phyloP scores from a whole-genome alignment of 2,888 invertebrate genomes.

The Sussaba pulchella region DNA sequence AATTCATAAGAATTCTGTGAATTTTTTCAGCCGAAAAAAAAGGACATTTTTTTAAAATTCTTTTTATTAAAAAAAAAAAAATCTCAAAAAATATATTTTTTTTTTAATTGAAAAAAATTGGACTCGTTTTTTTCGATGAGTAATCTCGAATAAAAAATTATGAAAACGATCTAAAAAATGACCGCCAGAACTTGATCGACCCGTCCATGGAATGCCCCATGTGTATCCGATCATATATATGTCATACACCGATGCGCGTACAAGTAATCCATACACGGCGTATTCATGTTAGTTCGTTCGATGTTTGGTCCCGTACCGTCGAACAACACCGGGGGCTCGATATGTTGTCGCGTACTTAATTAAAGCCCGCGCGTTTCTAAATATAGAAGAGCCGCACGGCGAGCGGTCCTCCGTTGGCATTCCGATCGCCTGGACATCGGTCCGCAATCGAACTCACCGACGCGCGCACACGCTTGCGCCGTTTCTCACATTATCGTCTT shows the following conservation, averaged over 20 bases:
- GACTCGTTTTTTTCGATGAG: too few species aligned
- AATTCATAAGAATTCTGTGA: too few species aligned
- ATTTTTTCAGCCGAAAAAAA: too few species aligned
- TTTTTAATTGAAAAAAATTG: too few species aligned
- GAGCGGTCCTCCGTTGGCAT: conserved; percentile 57
- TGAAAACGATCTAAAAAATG: too few species aligned
- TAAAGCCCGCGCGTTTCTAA: conserved; percentile 65
- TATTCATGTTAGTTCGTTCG: neutral
- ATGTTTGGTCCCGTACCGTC: neutral
- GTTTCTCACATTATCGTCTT: neutral
- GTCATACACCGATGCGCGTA: neutral
- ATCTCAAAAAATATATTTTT: too few species aligned
- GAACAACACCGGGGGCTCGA: conserved; percentile 18
- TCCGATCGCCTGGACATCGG: conserved; percentile 56
- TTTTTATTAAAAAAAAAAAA: too few species aligned
- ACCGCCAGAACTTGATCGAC: too few species aligned
- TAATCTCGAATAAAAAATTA: too few species aligned
- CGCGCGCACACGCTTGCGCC: conserved; percentile 5
- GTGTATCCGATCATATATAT: too few species aligned
- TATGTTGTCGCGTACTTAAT: conserved; percentile 56
- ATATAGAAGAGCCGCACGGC: conserved; percentile 58
- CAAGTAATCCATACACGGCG: neutral
- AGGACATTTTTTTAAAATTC: too few species aligned
- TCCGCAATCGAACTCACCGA: conserved; percentile 26
- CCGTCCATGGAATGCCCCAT: too few species aligned